Evolutionary conservation across 2,888 invertebrate species (phyloP).

Genomic region (Pyrrhosoma nymphula): DNA sequence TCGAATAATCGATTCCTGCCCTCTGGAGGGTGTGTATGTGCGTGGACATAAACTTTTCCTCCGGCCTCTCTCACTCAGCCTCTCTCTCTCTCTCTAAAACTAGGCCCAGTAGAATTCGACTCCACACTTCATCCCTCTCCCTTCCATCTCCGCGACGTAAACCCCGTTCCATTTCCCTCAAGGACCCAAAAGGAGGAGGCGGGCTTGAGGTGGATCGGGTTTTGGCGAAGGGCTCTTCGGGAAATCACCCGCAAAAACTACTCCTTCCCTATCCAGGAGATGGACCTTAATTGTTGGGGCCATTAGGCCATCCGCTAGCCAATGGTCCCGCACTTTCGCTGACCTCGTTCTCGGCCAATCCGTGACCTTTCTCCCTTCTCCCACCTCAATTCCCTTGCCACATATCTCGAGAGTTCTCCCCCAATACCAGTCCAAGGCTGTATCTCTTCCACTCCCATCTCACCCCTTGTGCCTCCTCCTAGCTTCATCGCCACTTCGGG

Average conservation of each 20-base stretch:
- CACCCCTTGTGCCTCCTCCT: no score
- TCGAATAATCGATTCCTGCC: slow-evolving; percentile 1
- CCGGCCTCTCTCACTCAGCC: neutral
- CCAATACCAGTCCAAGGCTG: neutral
- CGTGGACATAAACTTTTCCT: neutral
- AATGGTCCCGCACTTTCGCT: slow-evolving; percentile 33
- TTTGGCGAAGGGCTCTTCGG: neutral
- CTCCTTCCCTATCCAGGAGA: neutral
- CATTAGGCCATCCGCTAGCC: slow-evolving; percentile 16
- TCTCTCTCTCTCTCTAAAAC: neutral
- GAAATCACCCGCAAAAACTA: slow-evolving; percentile 28
- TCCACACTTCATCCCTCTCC: neutral
- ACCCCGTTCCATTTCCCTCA: neutral
- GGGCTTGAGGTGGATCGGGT: neutral
- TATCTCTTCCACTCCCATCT: neutral
- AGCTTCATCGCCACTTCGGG: neutral
- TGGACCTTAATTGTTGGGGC: slow-evolving; percentile 25
- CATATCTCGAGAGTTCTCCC: neutral
- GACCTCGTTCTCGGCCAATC: neutral
- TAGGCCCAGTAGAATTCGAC: neutral
- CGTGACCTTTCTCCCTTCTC: neutral
- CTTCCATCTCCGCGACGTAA: neutral
- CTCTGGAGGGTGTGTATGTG: neutral
- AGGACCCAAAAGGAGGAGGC: neutral
- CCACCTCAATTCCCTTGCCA: neutral